phyloP scores from a whole-genome alignment of 1,140 invertebrate genomes.

The Aphaenogaster rudis region DNA sequence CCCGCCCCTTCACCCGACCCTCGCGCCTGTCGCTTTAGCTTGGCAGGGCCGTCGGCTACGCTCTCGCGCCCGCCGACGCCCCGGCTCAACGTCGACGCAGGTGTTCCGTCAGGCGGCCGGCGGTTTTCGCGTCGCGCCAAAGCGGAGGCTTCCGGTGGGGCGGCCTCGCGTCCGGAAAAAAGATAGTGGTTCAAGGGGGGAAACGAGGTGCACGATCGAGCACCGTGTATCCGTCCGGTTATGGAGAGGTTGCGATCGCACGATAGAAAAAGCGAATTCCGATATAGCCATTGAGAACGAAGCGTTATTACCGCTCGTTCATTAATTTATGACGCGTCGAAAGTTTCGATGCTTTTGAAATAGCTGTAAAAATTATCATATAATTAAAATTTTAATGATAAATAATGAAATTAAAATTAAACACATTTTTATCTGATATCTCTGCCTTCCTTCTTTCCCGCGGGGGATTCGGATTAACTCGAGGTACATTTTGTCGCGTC shows the following conservation, averaged over 20 bases:
- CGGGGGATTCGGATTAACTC: slow-evolving; percentile 8
- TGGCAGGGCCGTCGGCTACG: slow-evolving; percentile 67
- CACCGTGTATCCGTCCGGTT: slow-evolving; percentile 21
- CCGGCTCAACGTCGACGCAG: slow-evolving; percentile 41
- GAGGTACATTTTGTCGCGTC: slow-evolving; percentile 32
- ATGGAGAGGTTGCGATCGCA: not conserved
- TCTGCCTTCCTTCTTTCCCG: not conserved
- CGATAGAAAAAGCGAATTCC: not conserved
- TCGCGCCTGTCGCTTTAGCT: slow-evolving; percentile 35
- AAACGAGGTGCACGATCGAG: not conserved
- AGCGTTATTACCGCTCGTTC: not conserved
- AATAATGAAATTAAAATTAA: no score
- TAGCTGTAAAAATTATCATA: not conserved
- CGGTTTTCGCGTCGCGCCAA: slow-evolving; percentile 26
- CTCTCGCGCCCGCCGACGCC: slow-evolving; percentile 29
- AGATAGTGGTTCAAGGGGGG: not conserved
- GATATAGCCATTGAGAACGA: not conserved
- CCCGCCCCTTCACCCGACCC: slow-evolving; percentile 24
- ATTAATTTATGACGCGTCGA: not conserved
- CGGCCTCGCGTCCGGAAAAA: slow-evolving; percentile 23
- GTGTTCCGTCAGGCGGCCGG: slow-evolving; percentile 46
- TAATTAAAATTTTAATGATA: no score
- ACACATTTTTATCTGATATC: not conserved
- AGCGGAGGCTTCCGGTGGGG: slow-evolving; percentile 64
- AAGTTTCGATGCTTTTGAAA: not conserved